A percentile compares a stretch with the other conserved stretches of the same genome.
Evolutionary conservation across 53 echinoderm and acorn worm genomes (phyloP).

Genomic region (Mesocentrotus franciscanus): DNA sequence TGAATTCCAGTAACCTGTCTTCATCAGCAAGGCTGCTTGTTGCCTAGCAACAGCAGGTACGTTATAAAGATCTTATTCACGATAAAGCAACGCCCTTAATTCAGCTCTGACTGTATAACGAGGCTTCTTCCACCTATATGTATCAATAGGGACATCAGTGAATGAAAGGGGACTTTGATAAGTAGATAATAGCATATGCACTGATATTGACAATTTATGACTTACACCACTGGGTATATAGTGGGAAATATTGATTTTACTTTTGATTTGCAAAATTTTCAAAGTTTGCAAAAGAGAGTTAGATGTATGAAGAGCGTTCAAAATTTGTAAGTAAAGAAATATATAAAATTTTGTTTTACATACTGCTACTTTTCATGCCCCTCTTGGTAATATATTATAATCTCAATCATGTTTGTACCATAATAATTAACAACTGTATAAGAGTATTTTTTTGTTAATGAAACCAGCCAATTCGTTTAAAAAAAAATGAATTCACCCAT

Average conservation of each 20-base stretch:
- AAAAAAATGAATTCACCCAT: no score
- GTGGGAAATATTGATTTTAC: neutral
- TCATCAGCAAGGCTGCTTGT: neutral
- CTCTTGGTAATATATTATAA: no score
- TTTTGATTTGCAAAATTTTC: neutral
- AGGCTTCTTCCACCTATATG: neutral
- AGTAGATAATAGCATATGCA: neutral
- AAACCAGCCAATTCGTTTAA: neutral
- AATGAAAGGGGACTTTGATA: neutral
- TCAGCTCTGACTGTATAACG: constrained; percentile 60
- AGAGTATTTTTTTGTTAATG: neutral
- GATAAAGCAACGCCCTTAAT: constrained; percentile 51
- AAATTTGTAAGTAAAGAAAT: no score
- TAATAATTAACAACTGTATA: neutral
- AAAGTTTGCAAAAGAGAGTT: neutral
- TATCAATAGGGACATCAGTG: neutral
- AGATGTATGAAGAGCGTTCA: no score
- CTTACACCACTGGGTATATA: neutral
- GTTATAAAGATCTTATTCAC: neutral
- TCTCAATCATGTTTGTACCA: no score
- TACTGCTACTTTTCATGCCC: no score
- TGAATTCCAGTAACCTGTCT: constrained; percentile 30
- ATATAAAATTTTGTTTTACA: no score
- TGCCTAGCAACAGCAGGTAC: constrained; percentile 24
- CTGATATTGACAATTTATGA: neutral